phyloP scores from a whole-genome alignment of 1,140 invertebrate species.

The Achroia grisella region DNA sequence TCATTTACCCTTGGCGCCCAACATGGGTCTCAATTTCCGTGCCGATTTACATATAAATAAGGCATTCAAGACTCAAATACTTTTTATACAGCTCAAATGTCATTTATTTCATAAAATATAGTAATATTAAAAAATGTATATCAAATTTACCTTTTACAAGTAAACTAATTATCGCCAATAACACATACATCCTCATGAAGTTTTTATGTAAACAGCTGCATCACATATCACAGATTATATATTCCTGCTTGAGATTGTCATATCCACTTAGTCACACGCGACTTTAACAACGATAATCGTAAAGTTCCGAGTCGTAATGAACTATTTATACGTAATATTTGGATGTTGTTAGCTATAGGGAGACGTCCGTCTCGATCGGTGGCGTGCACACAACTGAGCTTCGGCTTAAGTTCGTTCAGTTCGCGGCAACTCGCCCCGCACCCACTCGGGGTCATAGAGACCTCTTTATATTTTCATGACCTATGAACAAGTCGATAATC shows the following conservation, averaged over 20 bases:
- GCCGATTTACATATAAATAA: neutral
- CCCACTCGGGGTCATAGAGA: constrained; percentile 41
- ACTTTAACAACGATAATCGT: neutral
- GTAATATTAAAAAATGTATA: constrained; percentile 15
- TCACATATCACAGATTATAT: constrained; percentile 48
- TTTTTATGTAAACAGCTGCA: constrained; percentile 29
- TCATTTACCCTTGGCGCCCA: neutral
- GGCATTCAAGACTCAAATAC: neutral
- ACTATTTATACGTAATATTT: constrained; percentile 17
- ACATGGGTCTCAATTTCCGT: neutral
- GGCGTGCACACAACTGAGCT: constrained; percentile 32
- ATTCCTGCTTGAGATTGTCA: neutral
- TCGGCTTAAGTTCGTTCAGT: constrained; percentile 23
- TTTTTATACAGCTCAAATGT: too few relatives aligned
- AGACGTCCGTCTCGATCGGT: constrained; percentile 19
- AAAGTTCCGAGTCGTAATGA: constrained; percentile 7
- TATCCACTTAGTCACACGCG: constrained; percentile 21
- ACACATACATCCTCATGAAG: constrained; percentile 50
- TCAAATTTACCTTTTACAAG: constrained; percentile 42
- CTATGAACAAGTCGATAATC: constrained; percentile 44
- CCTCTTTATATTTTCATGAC: constrained; percentile 46
- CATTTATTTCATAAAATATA: too few relatives aligned
- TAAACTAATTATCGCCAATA: constrained; percentile 41
- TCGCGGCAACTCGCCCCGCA: constrained; percentile 38
- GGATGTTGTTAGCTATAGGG: neutral